Evolutionary conservation across 2,797 vertebrate species (phyloP), one percentile per base, ranked within the genome.

Genomic region (Sebastes minor): DNA sequence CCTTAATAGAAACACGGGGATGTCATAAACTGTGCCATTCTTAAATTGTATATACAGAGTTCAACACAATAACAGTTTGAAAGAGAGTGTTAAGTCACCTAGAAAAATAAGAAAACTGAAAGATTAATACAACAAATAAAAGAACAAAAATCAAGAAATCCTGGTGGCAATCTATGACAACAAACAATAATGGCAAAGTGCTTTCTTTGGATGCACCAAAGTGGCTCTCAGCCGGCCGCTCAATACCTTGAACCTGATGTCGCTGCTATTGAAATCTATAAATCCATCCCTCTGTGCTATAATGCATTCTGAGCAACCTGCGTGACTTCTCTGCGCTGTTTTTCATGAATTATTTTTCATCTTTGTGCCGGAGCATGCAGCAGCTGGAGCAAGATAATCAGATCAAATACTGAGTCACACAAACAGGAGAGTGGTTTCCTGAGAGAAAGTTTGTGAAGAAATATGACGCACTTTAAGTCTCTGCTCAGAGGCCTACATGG

Each of bases 321-420:
- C 4, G n/a, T 57, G 60, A 79, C 74, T 78, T 67, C 23, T 79
- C 38, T 59, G 20, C 56, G 62, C 63, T n/a, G 11, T 79, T 85
- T 71, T 68, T 68, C 77, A 84, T 79, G 10, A 74, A 79, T 80
- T 18, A 76, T 86, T 76, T 81, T 76, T 66, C 12, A 33, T 81
- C 77, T 86, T 67, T 62, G 86, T 80, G 78, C 68, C 4, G 6
- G 53, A 63, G 79, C 66, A 76, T 82, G 80, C 73, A 80, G 82
- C 83, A 83, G 77, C 76, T 84, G 76, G 70, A 67, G 85, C 82
- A 78, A 52, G 60, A 91, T 84, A 88, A 92, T 91, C 71, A 28
- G 57, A 91, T 86, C 75, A 81, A 80, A 74, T 3, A 20, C 67
- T 90, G 82, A 92, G 49, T 89, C 87, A 80, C 22, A 62, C 25